Conservation (phyloP, 1,140 invertebrate species). For the Leptopilina clavipes region DNA sequence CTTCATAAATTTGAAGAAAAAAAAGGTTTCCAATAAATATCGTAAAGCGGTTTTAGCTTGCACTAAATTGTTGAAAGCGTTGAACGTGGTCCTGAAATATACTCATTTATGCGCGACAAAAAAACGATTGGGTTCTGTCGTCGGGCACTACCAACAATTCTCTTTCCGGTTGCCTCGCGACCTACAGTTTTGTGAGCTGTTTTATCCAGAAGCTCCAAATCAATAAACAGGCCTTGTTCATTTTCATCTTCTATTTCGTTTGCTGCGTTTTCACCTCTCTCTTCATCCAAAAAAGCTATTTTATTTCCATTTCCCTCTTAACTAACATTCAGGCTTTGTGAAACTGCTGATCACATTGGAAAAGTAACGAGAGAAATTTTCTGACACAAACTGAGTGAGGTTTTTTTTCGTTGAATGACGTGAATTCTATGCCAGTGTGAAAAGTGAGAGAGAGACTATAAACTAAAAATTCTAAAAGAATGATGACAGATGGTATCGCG, state of each 20-base stretch:
- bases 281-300: background rate
- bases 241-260: slow-evolving; percentile 1
- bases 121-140: slow-evolving; percentile 30
- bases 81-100: slow-evolving; percentile 4
- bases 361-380: slow-evolving; percentile 7
- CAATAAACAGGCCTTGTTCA: slow-evolving; percentile 26
- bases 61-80: slow-evolving; percentile 11
- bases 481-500: background rate
- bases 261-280: background rate
- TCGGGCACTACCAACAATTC: slow-evolving; percentile 26
- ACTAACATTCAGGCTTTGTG: background rate
- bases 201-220: slow-evolving; percentile 27
- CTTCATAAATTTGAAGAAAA: slow-evolving; percentile 12
- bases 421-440: background rate
- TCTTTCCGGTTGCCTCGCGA: slow-evolving; percentile 17
- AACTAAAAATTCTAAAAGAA: background rate
- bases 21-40: slow-evolving; percentile 24
- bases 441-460: background rate
- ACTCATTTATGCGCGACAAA: slow-evolving; percentile 25
- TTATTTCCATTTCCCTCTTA: slow-evolving; percentile 7
- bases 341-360: background rate
- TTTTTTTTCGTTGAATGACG: background rate
- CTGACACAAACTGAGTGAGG: background rate
- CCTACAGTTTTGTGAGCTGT: slow-evolving; percentile 23
- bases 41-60: slow-evolving; percentile 19